Conservation (phyloP, 2,888 invertebrate genomes). For the Didymodactylos carnosus region DNA sequence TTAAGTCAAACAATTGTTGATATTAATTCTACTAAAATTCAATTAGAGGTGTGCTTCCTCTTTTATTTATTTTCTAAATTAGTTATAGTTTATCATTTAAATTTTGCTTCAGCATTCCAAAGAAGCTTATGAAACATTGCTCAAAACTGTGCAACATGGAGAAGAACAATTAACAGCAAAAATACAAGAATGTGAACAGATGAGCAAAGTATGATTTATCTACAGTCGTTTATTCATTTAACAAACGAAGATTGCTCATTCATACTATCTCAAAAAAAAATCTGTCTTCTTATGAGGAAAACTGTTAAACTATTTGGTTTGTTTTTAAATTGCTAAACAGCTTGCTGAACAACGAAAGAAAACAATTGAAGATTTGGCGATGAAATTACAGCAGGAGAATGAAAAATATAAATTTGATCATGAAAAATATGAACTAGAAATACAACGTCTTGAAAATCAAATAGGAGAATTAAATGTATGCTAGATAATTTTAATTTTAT, state of each 20-base stretch:
- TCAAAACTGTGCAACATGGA: background rate
- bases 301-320: background rate
- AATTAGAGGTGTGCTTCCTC: background rate
- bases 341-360: conserved; percentile 36
- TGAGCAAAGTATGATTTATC: too few relatives aligned
- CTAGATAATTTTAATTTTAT: background rate
- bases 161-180: background rate
- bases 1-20: background rate
- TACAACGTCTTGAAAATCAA: conserved; percentile 18
- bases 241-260: too few relatives aligned
- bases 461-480: background rate
- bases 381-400: conserved; percentile 32
- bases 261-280: background rate
- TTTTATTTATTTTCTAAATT: background rate
- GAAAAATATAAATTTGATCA: conserved; percentile 25
- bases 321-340: conserved; percentile 18
- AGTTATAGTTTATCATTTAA: background rate
- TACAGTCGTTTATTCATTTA: too few relatives aligned
- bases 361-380: conserved; percentile 35
- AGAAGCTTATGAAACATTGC: background rate
- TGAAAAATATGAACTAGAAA: conserved; percentile 20
- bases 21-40: background rate
- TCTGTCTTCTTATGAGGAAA: background rate
- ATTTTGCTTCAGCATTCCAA: background rate
- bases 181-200: background rate